Percentiles rank a stretch among this genome's conserved stretches.
These are phyloP conservation scores for Azemiops feae DNA, from an alignment of 2,113 vertebrate genomes.

Conservation along the genomic window DNA sequence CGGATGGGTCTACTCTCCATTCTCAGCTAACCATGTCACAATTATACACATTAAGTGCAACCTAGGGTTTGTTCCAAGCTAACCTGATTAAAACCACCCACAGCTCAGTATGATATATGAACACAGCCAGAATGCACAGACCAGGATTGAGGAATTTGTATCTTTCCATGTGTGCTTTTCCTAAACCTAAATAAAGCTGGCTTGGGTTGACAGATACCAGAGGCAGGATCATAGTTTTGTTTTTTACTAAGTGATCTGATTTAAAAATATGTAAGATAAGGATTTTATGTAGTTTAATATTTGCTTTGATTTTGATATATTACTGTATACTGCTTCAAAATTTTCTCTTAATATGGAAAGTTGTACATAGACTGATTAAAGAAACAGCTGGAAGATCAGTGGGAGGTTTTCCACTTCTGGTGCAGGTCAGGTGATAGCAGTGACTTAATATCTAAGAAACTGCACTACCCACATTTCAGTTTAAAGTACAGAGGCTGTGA, in stretches of 20 bases:
- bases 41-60: neutral
- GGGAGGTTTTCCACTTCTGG: neutral
- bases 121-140: neutral
- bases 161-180: neutral
- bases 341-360: neutral
- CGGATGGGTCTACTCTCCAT: neutral
- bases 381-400: neutral
- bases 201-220: neutral
- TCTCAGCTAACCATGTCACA: neutral
- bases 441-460: neutral
- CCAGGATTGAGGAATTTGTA: neutral
- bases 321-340: neutral
- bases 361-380: neutral
- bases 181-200: neutral
- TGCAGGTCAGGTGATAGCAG: neutral
- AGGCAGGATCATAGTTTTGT: neutral
- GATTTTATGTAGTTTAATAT: neutral
- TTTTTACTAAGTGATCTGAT: neutral
- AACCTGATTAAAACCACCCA: neutral
- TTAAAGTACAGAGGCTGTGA: neutral
- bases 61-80: neutral
- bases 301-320: neutral
- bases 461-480: neutral
- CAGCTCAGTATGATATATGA: neutral
- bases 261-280: neutral